phyloP scores from a whole-genome alignment of 1,140 invertebrate genomes.

The Prorops nasuta region DNA sequence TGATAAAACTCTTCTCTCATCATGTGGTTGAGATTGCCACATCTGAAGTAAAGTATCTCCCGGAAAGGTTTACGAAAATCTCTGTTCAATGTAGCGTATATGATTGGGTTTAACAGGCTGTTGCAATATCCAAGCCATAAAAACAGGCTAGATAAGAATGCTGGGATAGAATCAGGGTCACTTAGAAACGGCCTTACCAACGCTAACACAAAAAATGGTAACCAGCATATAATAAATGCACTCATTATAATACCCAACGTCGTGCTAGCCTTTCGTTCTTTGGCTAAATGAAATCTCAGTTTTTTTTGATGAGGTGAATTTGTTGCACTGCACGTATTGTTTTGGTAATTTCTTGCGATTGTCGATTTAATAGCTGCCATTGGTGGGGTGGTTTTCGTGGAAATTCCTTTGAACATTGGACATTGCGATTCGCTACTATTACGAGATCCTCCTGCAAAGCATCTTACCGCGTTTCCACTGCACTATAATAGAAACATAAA shows the following conservation, averaged over 20 bases:
- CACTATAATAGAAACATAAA: constrained; percentile 61
- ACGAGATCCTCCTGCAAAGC: constrained; percentile 62
- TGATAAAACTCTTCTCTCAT: constrained; percentile 92
- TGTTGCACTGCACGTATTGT: constrained; percentile 52
- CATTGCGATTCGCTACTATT: constrained; percentile 74
- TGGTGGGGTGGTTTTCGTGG: constrained; percentile 29
- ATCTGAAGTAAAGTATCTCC: constrained; percentile 85
- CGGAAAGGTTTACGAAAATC: constrained; percentile 92
- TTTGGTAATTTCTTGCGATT: constrained; percentile 46
- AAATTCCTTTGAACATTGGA: constrained; percentile 62
- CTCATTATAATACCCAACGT: constrained; percentile 97
- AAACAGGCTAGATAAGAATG: constrained; percentile 63
- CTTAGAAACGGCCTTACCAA: constrained; percentile 79
- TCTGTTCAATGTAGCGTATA: constrained; percentile 87
- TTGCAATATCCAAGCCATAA: constrained; percentile 94
- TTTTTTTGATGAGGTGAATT: constrained; percentile 67
- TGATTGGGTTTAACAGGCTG: constrained; percentile 88
- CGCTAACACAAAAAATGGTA: constrained; percentile 94
- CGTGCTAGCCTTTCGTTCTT: constrained; percentile 91
- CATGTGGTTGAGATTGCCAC: constrained; percentile 83
- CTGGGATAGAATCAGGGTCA: constrained; percentile 64
- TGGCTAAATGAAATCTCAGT: constrained; percentile 76
- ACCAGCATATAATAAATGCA: constrained; percentile 94
- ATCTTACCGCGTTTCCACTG: constrained; percentile 59
- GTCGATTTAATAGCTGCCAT: constrained; percentile 29